Evolutionary conservation across 2,888 invertebrate species (phyloP).

Genomic region (Ptychoptera contaminata): DNA sequence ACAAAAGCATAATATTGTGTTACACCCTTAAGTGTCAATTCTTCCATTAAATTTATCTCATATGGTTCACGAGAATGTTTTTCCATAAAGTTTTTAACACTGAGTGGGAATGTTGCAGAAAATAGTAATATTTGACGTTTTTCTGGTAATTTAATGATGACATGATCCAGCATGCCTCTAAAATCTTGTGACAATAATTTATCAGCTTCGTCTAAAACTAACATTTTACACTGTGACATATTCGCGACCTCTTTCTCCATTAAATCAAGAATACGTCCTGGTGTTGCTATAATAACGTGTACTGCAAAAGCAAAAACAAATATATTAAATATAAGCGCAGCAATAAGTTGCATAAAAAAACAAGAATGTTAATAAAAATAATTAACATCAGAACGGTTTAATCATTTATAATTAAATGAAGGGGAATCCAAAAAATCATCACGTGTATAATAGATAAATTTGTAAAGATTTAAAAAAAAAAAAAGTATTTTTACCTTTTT

Average conservation of each 20-base stretch:
- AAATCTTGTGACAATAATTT: slow-evolving; percentile 98
- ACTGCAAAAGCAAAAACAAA: slow-evolving; percentile 44
- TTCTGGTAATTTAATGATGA: slow-evolving; percentile 79
- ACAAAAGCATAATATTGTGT: slow-evolving; percentile 99
- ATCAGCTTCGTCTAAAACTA: slow-evolving; percentile 98
- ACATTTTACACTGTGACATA: slow-evolving; percentile 89
- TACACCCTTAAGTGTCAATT: slow-evolving; percentile 95
- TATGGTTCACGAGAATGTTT: slow-evolving; percentile 96
- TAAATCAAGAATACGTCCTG: slow-evolving; percentile 97
- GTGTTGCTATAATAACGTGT: slow-evolving; percentile 97
- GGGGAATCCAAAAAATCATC: slow-evolving; percentile 11
- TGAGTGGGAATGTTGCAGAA: slow-evolving; percentile 97
- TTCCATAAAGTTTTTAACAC: slow-evolving; percentile 97
- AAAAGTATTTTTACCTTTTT: slow-evolving; percentile 64
- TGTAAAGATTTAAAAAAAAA: slow-evolving; percentile 5
- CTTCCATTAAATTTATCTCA: slow-evolving; percentile 99
- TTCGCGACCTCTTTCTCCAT: slow-evolving; percentile 95
- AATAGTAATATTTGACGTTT: slow-evolving; percentile 96
- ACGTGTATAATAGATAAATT: slow-evolving; percentile 2
- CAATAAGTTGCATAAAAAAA: slow-evolving; percentile 36
- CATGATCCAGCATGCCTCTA: slow-evolving; percentile 95
- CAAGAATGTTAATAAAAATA: not conserved
- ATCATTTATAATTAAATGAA: slow-evolving; percentile 14
- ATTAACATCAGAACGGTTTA: slow-evolving; percentile 8
- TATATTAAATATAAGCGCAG: slow-evolving; percentile 22